phyloP scores from a whole-genome alignment of 2,113 vertebrate species.

The Rattus rattus region DNA sequence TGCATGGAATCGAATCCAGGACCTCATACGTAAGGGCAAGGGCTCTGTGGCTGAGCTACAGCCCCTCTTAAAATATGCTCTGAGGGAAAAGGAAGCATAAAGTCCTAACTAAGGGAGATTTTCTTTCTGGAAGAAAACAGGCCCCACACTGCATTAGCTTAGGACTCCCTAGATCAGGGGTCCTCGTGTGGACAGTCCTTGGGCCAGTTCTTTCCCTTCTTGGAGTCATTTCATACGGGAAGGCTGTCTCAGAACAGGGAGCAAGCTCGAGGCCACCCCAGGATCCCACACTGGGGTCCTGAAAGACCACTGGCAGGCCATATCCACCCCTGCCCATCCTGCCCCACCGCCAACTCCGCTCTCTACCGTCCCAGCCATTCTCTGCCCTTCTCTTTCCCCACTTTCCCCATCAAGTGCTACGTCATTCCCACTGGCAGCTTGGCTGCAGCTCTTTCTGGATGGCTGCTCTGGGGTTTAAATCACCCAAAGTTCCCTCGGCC shows the following conservation, averaged over 20 bases:
- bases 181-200: neutral
- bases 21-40: neutral
- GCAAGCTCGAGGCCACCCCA: neutral
- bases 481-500: neutral
- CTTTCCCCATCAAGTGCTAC: neutral
- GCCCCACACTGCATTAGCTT: neutral
- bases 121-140: neutral
- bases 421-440: rapidly evolving
- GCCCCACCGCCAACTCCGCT: neutral
- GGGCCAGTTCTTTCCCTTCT: neutral
- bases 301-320: neutral
- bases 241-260: neutral
- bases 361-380: too few relatives aligned
- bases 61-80: too few relatives aligned
- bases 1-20: neutral
- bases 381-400: neutral
- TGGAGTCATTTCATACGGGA: neutral
- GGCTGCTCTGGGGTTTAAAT: too few relatives aligned
- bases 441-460: neutral
- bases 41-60: neutral
- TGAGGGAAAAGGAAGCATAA: neutral
- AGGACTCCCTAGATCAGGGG: neutral
- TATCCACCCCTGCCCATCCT: neutral
- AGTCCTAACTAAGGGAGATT: neutral
- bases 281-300: neutral